Evolutionary conservation across 2,113 vertebrate species (phyloP).

Genomic region (Acrocephalus kingi): DNA sequence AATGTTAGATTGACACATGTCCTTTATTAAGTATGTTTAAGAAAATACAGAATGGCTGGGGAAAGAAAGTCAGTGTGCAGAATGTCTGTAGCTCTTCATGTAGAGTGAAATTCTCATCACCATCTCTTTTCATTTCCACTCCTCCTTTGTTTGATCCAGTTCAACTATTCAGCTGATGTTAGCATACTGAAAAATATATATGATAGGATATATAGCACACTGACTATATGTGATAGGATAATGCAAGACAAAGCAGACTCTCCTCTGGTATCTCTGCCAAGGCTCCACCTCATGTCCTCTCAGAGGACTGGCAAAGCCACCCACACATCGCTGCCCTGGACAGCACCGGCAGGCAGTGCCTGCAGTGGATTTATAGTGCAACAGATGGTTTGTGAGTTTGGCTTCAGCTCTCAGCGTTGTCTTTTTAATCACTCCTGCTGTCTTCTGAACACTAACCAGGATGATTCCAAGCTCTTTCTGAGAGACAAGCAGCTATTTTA

Average conservation of each 20-base stretch:
- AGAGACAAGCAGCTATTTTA: not conserved
- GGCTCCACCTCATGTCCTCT: accelerated
- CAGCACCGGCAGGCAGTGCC: accelerated
- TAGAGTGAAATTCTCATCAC: not conserved
- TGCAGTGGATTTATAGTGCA: not conserved
- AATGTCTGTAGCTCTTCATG: not conserved
- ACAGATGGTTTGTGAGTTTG: not conserved
- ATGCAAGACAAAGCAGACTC: not conserved
- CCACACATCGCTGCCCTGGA: accelerated
- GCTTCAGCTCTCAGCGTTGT: not conserved
- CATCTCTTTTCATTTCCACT: not conserved
- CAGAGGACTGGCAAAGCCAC: not conserved
- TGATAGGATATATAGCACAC: not conserved
- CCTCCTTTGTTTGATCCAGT: not conserved
- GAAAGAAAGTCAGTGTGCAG: not conserved
- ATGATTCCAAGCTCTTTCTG: not conserved
- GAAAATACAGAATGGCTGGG: not conserved
- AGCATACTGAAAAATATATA: not conserved
- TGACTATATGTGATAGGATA: not conserved
- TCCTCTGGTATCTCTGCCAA: not conserved
- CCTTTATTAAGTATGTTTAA: not conserved
- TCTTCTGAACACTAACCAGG: not conserved
- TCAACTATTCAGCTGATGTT: not conserved
- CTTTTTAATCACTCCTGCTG: not conserved
- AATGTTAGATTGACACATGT: not conserved